Percentiles rank a stretch among this genome's conserved stretches.
Conservation (phyloP, 2,797 vertebrate genomes). For the Phyllotis vaccarum region DNA sequence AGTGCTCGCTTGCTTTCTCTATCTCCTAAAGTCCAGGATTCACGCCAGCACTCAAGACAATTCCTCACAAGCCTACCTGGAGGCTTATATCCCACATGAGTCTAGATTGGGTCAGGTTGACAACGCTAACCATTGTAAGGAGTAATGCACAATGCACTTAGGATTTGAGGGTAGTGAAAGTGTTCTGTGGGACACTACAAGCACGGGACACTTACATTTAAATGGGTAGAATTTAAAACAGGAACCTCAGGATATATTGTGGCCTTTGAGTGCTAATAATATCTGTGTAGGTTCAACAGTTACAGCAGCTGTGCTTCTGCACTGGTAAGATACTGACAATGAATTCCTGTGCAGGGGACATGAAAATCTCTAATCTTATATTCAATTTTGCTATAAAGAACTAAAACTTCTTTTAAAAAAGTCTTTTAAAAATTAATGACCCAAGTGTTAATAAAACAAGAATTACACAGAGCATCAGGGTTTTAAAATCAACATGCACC, state of each 20-base stretch:
- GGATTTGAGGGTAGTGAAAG: background rate
- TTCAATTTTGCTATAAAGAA: background rate
- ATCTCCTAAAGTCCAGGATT: background rate
- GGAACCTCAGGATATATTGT: background rate
- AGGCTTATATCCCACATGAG: background rate
- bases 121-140: background rate
- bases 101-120: background rate
- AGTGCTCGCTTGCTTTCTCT: background rate
- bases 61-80: too few relatives aligned
- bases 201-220: background rate
- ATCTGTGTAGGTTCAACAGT: background rate
- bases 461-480: slow-evolving; percentile 68
- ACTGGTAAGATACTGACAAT: background rate
- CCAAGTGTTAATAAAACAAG: slow-evolving; percentile 64
- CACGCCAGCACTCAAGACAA: background rate
- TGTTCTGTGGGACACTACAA: background rate
- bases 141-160: background rate
- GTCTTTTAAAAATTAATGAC: slow-evolving; percentile 55
- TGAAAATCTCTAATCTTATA: background rate
- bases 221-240: background rate
- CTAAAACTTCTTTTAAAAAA: slow-evolving; percentile 32
- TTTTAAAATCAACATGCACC: slow-evolving; percentile 77
- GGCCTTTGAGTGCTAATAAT: background rate
- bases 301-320: background rate
- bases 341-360: too few relatives aligned